Conservation (phyloP, 2,888 invertebrate genomes). For the Falcaria lacertinaria region DNA sequence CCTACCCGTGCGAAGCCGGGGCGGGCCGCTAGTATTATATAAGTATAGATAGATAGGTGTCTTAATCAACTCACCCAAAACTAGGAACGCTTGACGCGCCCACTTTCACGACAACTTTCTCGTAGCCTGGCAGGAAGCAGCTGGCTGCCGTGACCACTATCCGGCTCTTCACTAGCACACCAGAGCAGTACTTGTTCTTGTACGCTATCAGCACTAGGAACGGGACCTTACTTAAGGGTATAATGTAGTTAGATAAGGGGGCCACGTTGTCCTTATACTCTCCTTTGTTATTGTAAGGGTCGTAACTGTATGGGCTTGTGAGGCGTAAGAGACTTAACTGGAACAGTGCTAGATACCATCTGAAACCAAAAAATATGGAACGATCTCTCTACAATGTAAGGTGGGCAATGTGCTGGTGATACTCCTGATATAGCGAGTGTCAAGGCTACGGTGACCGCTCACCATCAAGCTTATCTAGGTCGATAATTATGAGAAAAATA, state of each 20-base stretch:
- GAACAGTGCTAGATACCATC: background rate
- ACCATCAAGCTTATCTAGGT: too few relatives aligned
- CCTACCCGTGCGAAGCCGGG: too few relatives aligned
- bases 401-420: too few relatives aligned
- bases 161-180: slow-evolving; percentile 46
- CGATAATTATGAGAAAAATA: too few relatives aligned
- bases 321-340: background rate
- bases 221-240: slow-evolving; percentile 20
- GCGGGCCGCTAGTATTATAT: too few relatives aligned
- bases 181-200: slow-evolving; percentile 52
- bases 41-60: too few relatives aligned
- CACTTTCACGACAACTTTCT: slow-evolving; percentile 42
- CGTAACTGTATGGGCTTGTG: background rate
- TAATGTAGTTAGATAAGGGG: background rate
- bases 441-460: too few relatives aligned
- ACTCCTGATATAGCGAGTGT: too few relatives aligned
- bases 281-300: too few relatives aligned
- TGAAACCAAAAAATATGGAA: background rate
- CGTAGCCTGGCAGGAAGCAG: slow-evolving; percentile 34
- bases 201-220: slow-evolving; percentile 54
- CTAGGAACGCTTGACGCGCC: slow-evolving; percentile 40
- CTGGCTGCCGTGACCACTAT: slow-evolving; percentile 54
- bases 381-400: too few relatives aligned
- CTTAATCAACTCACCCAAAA: slow-evolving; percentile 34
- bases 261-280: background rate